Evolutionary conservation across 2,797 vertebrate species (phyloP).

Genomic region (Melanotaenia boesemani): DNA sequence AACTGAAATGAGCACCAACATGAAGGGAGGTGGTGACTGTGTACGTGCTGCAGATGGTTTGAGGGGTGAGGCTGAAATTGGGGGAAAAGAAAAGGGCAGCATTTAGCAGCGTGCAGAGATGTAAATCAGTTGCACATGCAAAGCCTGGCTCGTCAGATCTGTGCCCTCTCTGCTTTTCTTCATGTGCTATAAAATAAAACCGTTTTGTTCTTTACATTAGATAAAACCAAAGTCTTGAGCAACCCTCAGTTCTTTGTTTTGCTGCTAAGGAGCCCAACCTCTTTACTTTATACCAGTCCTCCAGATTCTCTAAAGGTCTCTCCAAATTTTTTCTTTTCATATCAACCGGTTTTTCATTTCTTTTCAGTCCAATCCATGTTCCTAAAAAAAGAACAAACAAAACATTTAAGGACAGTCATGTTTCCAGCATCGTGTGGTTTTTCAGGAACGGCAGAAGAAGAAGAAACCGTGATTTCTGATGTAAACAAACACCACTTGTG

Average conservation of each 20-base stretch:
- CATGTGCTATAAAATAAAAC: neutral
- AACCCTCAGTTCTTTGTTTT: neutral
- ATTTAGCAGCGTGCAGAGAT: neutral
- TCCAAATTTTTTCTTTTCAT: neutral
- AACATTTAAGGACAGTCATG: no score
- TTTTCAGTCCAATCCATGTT: neutral
- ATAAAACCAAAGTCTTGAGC: no score
- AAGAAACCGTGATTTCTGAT: no score
- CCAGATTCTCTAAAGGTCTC: neutral
- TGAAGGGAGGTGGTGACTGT: neutral
- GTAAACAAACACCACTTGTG: no score
- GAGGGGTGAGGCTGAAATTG: neutral
- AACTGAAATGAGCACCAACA: constrained; percentile 11
- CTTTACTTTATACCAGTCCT: no score
- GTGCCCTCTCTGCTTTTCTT: neutral
- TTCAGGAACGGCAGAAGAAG: no score
- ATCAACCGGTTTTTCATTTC: neutral
- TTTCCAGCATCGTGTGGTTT: no score
- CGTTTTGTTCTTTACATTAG: no score
- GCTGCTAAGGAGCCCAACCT: neutral
- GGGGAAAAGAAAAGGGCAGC: neutral
- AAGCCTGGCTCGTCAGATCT: neutral
- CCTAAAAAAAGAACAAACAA: no score
- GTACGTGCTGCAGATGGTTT: neutral
- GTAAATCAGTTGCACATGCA: neutral